phyloP scores from a whole-genome alignment of 1,140 invertebrate genomes.

The Zaprionus vittiger region DNA sequence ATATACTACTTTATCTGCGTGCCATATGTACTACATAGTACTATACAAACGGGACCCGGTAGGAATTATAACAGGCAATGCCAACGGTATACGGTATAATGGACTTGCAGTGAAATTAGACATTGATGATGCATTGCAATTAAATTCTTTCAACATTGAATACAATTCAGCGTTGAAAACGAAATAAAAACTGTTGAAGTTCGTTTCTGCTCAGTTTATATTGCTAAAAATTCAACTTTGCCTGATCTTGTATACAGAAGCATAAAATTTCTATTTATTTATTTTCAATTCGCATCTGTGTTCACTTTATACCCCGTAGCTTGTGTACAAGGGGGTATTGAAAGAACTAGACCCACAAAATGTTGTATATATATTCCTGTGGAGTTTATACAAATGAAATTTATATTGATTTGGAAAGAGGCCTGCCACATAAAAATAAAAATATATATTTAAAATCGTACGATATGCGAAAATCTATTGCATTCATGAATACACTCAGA shows the following conservation, averaged over 20 bases:
- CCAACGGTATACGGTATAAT: neutral
- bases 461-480: neutral
- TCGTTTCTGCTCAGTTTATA: neutral
- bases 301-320: neutral
- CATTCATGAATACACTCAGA: neutral
- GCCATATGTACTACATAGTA: neutral
- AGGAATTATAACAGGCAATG: neutral
- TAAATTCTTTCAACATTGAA: slow-evolving; percentile 3
- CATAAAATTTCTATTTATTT: neutral
- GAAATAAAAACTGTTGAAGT: neutral
- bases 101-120: slow-evolving; percentile 1
- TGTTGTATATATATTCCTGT: neutral
- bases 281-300: neutral
- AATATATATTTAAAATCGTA: neutral
- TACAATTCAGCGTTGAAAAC: neutral
- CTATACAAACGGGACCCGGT: neutral
- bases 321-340: neutral
- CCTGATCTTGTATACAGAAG: neutral
- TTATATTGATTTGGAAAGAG: neutral
- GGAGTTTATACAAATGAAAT: neutral
- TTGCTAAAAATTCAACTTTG: neutral
- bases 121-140: neutral
- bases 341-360: neutral
- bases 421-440: neutral
- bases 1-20: slow-evolving; percentile 3